phyloP scores from a whole-genome alignment of 1,140 invertebrate genomes.

The Formica exsecta region DNA sequence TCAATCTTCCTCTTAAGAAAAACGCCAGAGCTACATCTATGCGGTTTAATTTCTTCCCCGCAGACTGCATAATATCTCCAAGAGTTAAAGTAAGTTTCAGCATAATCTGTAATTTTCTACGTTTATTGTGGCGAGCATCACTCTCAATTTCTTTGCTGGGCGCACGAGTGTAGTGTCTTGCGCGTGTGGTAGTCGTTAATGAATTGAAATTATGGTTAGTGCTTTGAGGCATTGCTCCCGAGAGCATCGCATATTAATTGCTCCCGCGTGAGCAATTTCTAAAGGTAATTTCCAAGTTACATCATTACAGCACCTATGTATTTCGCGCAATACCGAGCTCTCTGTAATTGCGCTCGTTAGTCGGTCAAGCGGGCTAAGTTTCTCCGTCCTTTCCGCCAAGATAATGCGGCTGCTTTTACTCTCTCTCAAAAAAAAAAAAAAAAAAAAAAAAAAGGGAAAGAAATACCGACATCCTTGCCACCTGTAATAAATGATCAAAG shows the following conservation, averaged over 20 bases:
- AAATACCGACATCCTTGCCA: neutral
- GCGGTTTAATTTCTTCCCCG: slow-evolving; percentile 32
- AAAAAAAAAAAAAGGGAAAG: neutral
- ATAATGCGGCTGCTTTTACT: neutral
- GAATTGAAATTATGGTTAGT: slow-evolving; percentile 61
- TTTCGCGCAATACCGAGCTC: slow-evolving; percentile 51
- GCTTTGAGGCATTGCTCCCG: slow-evolving; percentile 70
- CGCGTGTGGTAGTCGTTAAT: slow-evolving; percentile 42
- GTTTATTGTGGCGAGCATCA: slow-evolving; percentile 42
- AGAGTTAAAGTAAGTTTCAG: slow-evolving; percentile 38
- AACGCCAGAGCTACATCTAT: neutral
- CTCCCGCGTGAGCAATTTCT: slow-evolving; percentile 74
- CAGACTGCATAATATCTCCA: slow-evolving; percentile 25
- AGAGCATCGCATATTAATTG: slow-evolving; percentile 72
- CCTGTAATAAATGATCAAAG: neutral
- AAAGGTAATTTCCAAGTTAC: slow-evolving; percentile 74
- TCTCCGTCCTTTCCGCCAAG: slow-evolving; percentile 10
- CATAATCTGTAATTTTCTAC: slow-evolving; percentile 38
- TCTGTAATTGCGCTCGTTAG: slow-evolving; percentile 60
- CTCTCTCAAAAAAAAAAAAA: neutral
- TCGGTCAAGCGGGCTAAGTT: slow-evolving; percentile 47
- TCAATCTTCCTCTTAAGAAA: slow-evolving; percentile 14
- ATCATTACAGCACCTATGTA: slow-evolving; percentile 68
- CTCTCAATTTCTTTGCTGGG: slow-evolving; percentile 49
- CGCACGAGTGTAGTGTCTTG: slow-evolving; percentile 14